These are phyloP conservation scores for Drosophila prolongata DNA, from an alignment of 2,888 invertebrate genomes.

Conservation along the genomic window DNA sequence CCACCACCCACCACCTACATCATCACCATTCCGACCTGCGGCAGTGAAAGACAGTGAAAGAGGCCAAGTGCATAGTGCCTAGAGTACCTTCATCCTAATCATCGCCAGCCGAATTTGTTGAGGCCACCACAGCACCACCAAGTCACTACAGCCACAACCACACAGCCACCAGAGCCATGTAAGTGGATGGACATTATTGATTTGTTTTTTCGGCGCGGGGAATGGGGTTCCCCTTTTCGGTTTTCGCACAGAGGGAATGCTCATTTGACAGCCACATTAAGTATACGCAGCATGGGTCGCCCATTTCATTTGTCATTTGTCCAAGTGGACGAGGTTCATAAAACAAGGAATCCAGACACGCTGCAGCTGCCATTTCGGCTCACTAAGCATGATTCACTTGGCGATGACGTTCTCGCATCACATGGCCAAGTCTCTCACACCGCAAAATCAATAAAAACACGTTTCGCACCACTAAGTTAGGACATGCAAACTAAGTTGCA, in stretches of 20 bases:
- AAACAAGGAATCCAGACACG: not conserved
- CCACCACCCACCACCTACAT: conserved; percentile 24
- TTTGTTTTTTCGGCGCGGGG: conserved; percentile 45
- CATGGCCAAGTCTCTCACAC: conserved; percentile 64
- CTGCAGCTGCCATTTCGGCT: conserved; percentile 27
- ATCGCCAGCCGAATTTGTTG: conserved; percentile 50
- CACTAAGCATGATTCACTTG: conserved; percentile 31
- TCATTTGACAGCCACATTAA: conserved; percentile 41
- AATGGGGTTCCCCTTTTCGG: conserved; percentile 3
- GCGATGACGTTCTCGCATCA: conserved; percentile 56
- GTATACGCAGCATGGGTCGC: conserved; percentile 35
- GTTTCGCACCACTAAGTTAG: conserved; percentile 57
- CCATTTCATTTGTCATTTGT: conserved; percentile 20
- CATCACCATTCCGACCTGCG: conserved; percentile 32
- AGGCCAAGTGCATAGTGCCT: conserved; percentile 60
- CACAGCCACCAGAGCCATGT: conserved; percentile 60
- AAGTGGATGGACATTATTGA: conserved; percentile 68
- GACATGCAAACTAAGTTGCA: conserved; percentile 51
- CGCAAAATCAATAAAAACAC: conserved; percentile 71
- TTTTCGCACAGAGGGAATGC: conserved; percentile 34
- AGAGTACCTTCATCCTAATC: conserved; percentile 45
- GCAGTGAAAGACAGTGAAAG: conserved; percentile 47
- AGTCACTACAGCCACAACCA: conserved; percentile 12
- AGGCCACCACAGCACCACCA: conserved; percentile 37
- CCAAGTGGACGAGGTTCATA: conserved; percentile 5